Base-by-base conservation (phyloP, 1,140 invertebrate genomes). In the Zaprionus inermis region DNA sequence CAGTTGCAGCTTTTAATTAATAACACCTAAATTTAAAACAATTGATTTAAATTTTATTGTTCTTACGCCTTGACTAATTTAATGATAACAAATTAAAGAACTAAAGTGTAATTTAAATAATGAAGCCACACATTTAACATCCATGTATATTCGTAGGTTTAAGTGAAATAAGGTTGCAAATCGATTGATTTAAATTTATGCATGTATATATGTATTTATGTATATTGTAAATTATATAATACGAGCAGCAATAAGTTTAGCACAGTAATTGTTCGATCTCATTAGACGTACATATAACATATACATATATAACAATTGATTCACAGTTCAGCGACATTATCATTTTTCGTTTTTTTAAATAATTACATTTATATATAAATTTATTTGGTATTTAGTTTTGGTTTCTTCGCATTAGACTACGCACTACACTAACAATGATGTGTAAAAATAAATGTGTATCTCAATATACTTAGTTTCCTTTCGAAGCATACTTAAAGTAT, bases 351-450 rank as follows among this genome's bases (percentile, higher is more conserved):
- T 56, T 56, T 18, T 38, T 49, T 81, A 81, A 72, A 88, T 76
- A 82, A 82, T 86, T 82, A 86, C 64, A 73, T 78, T 74, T 88
- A 71, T 61, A 49, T 77, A 63, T 78, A 71, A 65, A 72, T 67
- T 16, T 44, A 44, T 44, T 44, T 44, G 58, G 60, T 73, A 51
- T 58, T 63, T 44, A 30, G 30, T 24, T 30, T 24, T 69, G 32
- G 36, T 60, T 71, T 76, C 56, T 79, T 82, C 56, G 72, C 58
- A 38, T 89, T 84, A 84, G 56, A 81, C 84, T 89, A 89, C 80
- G 65, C 68, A 89, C 84, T 89, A 89, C 85, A 89, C 81, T 89
- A 89, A 89, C 84, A 89, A 89, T 76, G 75, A 89, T 84, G 84
- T 89, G 84, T 89, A 89, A 89, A 89, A 89, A 89, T 89, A 89